Evolutionary conservation across 2,797 vertebrate genomes (phyloP), one percentile per base, ranked within the genome.

Genomic region (Vespertilio murinus): DNA sequence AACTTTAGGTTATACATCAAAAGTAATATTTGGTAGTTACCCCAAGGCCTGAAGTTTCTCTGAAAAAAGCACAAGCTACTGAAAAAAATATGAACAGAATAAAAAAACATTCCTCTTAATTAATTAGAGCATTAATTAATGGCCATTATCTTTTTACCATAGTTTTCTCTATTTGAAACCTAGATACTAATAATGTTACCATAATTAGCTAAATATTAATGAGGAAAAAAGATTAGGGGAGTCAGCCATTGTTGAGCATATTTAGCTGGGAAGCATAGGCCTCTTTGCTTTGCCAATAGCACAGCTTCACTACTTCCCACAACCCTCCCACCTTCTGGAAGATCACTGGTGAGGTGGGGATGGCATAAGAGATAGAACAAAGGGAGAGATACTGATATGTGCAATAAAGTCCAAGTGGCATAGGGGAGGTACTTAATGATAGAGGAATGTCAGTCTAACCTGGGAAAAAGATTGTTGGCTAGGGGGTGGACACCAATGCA

Each of bases 61-160:
- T 42, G 1, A 47, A 79, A 90, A 92, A 84, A 91, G 23, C 12
- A 95, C 87, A 93, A 87, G 11, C 42, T 90, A 52, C 10, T 49
- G 5, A 93, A 87, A 73, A 56, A 93, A 83, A 79, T 28, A 79
- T 40, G 28, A 67, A 47, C 30, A 71, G n/a, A 81, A 85, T 73
- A 69, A 56, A 90, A 90, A 80, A 67, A 0, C 5, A n/a, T 65
- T 40, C 0, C 2, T 89, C 1, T 54, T 91, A 91, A 83, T 73
- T 64, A 78, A 89, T 67, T 89, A 79, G 91, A 85, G 23, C 7
- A 84, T 77, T 75, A 84, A 64, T 67, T 77, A 91, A 56, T 91
- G 28, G 11, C 49, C n/a, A 75, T 87, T 81, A 79, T 82, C 30
- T 77, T 23, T 23, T 69, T 73, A 67, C 20, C 18, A 35, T 42